A percentile compares a stretch with the other conserved stretches of the same genome.
Evolutionary conservation across 1,140 invertebrate genomes (phyloP).

Genomic region (Hesperophylax magnus): DNA sequence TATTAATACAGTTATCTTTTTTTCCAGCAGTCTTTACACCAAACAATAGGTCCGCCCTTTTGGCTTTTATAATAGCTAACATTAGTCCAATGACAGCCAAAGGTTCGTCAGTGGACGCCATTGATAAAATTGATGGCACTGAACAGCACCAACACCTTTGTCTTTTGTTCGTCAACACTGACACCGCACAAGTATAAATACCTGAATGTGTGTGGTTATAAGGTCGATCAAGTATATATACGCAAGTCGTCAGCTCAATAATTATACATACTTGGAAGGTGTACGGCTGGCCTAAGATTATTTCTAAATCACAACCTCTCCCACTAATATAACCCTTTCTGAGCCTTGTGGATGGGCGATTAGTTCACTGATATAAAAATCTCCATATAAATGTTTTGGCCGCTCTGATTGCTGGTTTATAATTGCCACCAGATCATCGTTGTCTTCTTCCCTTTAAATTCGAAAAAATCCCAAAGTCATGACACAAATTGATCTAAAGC

Average conservation of each 20-base stretch:
- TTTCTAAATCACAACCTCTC: constrained; percentile 61
- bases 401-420: constrained; percentile 72
- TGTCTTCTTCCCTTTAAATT: constrained; percentile 76
- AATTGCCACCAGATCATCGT: constrained; percentile 79
- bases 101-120: too few relatives aligned
- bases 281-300: neutral
- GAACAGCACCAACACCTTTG: too few relatives aligned
- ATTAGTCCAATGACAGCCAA: too few relatives aligned
- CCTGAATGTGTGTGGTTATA: neutral
- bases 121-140: too few relatives aligned
- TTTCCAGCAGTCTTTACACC: too few relatives aligned
- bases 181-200: too few relatives aligned
- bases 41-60: too few relatives aligned
- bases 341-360: constrained; percentile 72
- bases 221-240: neutral
- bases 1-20: too few relatives aligned
- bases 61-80: too few relatives aligned
- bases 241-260: neutral
- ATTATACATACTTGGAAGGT: neutral
- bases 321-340: constrained; percentile 65
- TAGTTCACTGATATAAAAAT: constrained; percentile 81
- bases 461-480: neutral
- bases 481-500: too few relatives aligned
- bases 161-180: too few relatives aligned
- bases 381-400: constrained; percentile 75